Percentiles rank a stretch among this genome's conserved stretches.
Conservation (phyloP, 2,113 vertebrate genomes). For the Ariopsis seemanni region DNA sequence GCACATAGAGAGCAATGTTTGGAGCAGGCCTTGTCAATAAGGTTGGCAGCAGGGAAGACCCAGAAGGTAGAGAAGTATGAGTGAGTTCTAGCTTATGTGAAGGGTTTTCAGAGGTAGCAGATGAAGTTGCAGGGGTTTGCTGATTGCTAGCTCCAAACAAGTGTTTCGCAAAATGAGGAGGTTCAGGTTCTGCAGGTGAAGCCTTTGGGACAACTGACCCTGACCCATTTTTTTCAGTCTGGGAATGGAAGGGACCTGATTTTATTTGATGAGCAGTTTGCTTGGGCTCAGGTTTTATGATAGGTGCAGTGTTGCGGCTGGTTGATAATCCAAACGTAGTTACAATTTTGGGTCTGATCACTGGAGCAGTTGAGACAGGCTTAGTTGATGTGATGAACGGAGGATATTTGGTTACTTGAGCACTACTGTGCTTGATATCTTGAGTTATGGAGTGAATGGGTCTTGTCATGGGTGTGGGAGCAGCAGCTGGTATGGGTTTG, state of each 20-base stretch:
- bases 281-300: conserved; percentile 45
- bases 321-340: conserved; percentile 56
- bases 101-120: conserved; percentile 43
- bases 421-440: conserved; percentile 44
- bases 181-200: conserved; percentile 23
- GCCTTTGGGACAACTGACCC: not conserved
- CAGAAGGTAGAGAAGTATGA: conserved; percentile 20
- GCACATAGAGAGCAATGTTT: conserved; percentile 16
- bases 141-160: not conserved
- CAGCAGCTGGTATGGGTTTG: conserved; percentile 18
- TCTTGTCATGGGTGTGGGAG: conserved; percentile 17
- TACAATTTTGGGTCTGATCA: conserved; percentile 50
- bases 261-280: conserved; percentile 36
- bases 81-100: conserved; percentile 30
- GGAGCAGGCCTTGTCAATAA: not conserved
- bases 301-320: conserved; percentile 50
- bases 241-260: not conserved
- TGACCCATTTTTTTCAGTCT: conserved; percentile 29
- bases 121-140: not conserved
- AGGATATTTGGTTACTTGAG: conserved; percentile 40
- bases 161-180: conserved; percentile 10
- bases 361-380: conserved; percentile 30
- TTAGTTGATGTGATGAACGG: conserved; percentile 47
- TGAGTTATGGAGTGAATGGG: not conserved
- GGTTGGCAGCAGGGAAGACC: conserved; percentile 42